Percentiles rank a stretch among this genome's conserved stretches.
Conservation (phyloP, 2,888 invertebrate genomes). For the Mythimna vitellina region DNA sequence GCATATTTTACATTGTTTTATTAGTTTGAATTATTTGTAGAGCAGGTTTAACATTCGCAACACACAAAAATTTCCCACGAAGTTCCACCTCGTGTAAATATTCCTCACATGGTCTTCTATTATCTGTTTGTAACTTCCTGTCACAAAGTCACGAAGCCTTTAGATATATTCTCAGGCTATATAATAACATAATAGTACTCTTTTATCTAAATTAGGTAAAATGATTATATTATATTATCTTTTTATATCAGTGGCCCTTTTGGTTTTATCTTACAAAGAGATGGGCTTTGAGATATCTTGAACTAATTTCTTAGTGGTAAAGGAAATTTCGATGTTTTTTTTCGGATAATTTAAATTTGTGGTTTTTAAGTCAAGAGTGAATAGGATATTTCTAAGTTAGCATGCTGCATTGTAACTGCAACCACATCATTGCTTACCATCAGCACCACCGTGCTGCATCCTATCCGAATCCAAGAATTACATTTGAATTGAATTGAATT, state of each 20-base stretch:
- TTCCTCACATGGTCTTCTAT: background rate
- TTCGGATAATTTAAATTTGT: no score
- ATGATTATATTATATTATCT: background rate
- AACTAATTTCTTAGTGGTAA: background rate
- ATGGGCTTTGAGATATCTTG: background rate
- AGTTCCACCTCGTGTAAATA: slow-evolving; percentile 14
- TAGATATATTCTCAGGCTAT: slow-evolving; percentile 28
- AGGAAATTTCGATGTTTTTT: background rate
- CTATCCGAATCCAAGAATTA: no score
- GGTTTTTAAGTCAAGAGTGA: no score
- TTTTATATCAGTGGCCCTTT: background rate
- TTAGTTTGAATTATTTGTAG: background rate
- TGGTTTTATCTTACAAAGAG: background rate
- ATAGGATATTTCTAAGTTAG: no score
- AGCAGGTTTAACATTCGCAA: background rate
- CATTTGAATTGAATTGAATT: no score
- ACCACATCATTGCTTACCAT: no score
- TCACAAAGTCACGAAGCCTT: slow-evolving; percentile 29
- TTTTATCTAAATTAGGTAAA: slow-evolving; percentile 8
- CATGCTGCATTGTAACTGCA: no score
- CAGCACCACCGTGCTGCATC: no score
- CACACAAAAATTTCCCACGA: slow-evolving; percentile 22
- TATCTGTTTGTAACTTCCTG: slow-evolving; percentile 40
- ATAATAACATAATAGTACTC: slow-evolving; percentile 28
- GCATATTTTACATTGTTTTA: no score